Conservation (phyloP, 2,113 vertebrate genomes). For the Vulpes ferrilata region DNA sequence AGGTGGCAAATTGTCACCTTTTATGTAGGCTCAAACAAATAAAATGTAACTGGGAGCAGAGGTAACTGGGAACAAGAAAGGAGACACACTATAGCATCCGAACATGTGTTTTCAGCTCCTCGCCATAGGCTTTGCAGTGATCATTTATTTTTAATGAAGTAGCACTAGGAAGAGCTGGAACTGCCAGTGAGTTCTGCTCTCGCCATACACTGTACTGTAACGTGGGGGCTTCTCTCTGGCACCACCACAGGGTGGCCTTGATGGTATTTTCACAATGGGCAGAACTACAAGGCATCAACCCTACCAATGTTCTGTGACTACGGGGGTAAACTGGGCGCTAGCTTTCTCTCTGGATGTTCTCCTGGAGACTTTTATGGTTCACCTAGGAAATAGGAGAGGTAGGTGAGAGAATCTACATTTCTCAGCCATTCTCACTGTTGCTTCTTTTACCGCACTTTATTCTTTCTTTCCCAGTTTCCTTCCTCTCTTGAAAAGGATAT, state of each 20-base stretch:
- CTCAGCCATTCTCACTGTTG: neutral
- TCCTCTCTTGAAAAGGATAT: neutral
- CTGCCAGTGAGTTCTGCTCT: neutral
- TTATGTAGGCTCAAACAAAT: neutral
- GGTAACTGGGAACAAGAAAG: neutral
- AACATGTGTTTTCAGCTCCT: neutral
- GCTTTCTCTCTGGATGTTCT: neutral
- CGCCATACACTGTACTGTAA: neutral
- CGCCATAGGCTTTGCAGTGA: neutral
- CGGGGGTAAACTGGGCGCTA: neutral
- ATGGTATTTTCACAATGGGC: neutral
- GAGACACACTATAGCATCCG: neutral
- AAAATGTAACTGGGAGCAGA: neutral
- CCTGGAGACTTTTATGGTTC: neutral
- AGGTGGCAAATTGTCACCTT: neutral
- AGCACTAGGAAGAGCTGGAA: neutral
- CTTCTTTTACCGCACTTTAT: neutral
- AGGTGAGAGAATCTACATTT: neutral
- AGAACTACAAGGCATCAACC: neutral
- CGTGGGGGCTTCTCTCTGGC: neutral
- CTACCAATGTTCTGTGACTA: neutral
- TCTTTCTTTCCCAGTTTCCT: neutral
- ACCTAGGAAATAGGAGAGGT: neutral
- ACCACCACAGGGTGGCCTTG: neutral
- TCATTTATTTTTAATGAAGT: slow-evolving; percentile 21